Evolutionary conservation across 2,797 vertebrate genomes (phyloP), one percentile per base, ranked within the genome.

Genomic region (Sciurus vulgaris): DNA sequence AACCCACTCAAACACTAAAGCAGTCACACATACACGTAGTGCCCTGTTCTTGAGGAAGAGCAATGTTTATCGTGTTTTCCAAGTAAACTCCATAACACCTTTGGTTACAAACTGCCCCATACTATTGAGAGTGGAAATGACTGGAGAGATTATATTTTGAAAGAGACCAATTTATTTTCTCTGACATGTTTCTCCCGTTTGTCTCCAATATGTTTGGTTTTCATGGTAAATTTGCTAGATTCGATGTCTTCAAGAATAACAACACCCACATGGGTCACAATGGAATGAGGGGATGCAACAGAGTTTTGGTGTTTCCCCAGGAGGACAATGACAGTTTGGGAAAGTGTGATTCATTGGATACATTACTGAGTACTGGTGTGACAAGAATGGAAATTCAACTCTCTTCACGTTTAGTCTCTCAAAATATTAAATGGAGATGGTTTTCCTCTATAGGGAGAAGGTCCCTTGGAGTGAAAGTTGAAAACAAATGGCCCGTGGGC

Each of bases 81-180:
- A 63, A 74, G 56, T 22, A 83, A 96, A 83, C 15, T 41, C n/a
- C n/a, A 73, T 33, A 49, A 77, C 20, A 74, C 12, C 20, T 73
- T 51, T 30, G 51, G 17, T 86, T 74, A 59, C 30, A 91, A 92
- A 30, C 67, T 73, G 65, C 30, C 20, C 44, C 3, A 7, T 8
- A 54, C 30, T 67, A 61, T 73, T 59, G 28, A 72, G 54, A 73
- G 28, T 17, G 54, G 79, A 92, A 94, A 82, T 15, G 14, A 94
- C 38, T 59, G 49, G 49, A 96, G 51, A 91, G 78, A 76, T 92
- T 59, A 20, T 35, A 69, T 26, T 93, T 69, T 22, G 56, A 15
- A n/a, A 67, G 65, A 91, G 33, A 74, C 2, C 22, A 35, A 93
- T 47, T 88, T 63, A 30, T 81, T 77, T 95, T 73, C 85, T 85